phyloP scores from a whole-genome alignment of 2,888 invertebrate species.

The Agrotis puta region DNA sequence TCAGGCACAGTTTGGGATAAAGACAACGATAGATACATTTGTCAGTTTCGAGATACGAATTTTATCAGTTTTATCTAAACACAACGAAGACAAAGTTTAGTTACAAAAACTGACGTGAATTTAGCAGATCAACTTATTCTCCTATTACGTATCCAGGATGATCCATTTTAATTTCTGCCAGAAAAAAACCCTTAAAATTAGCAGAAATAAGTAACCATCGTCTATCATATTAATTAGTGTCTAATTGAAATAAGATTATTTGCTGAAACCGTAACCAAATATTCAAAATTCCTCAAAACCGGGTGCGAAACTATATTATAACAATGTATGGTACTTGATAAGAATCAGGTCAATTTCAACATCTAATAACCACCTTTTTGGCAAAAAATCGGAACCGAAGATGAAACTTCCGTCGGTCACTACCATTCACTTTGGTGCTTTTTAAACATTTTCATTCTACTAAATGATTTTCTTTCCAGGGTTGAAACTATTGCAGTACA shows the following conservation, averaged over 20 bases:
- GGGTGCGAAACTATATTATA: too few relatives aligned
- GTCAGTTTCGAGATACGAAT: slow-evolving; percentile 22
- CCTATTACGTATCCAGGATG: neutral
- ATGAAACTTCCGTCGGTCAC: too few relatives aligned
- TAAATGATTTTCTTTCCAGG: slow-evolving; percentile 76
- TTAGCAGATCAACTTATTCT: neutral
- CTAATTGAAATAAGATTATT: too few relatives aligned
- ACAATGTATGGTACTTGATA: too few relatives aligned
- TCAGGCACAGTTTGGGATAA: slow-evolving; percentile 16
- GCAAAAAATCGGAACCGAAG: too few relatives aligned
- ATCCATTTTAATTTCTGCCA: neutral
- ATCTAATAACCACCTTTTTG: too few relatives aligned
- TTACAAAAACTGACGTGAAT: slow-evolving; percentile 9
- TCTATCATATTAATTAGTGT: too few relatives aligned
- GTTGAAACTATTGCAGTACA: slow-evolving; percentile 91
- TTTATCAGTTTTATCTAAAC: slow-evolving; percentile 44
- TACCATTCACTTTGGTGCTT: neutral
- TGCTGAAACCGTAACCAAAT: too few relatives aligned
- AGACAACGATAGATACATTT: slow-evolving; percentile 17
- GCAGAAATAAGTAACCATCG: neutral
- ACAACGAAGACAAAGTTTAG: slow-evolving; percentile 26
- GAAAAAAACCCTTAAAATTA: too few relatives aligned
- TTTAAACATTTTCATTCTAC: neutral
- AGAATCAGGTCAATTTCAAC: too few relatives aligned
- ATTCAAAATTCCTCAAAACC: too few relatives aligned